These are phyloP conservation scores for Drosophila simulans DNA, from an alignment of 1,140 invertebrate species.

Conservation along the genomic window DNA sequence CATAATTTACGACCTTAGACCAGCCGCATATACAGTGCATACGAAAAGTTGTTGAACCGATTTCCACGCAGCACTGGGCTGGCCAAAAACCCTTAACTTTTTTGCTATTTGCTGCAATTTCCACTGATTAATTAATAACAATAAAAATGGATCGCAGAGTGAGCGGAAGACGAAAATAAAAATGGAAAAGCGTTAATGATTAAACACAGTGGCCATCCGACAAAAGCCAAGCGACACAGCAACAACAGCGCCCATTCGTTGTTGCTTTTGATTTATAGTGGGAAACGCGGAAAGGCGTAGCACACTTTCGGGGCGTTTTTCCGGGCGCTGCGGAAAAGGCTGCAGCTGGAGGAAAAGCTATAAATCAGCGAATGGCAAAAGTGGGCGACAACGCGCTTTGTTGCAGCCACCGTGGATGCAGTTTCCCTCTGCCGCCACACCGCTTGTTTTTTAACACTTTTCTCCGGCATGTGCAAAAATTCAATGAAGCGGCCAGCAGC, in stretches of 20 bases:
- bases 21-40: conserved; percentile 30
- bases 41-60: conserved; percentile 31
- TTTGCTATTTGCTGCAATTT: conserved; percentile 58
- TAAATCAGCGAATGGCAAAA: conserved; percentile 74
- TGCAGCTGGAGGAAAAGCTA: conserved; percentile 52
- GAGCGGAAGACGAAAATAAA: conserved; percentile 2
- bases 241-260: conserved; percentile 56
- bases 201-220: conserved; percentile 62
- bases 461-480: conserved; percentile 72
- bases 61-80: conserved; percentile 17
- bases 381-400: conserved; percentile 57
- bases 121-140: conserved; percentile 81
- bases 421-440: conserved; percentile 12
- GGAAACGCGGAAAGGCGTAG: conserved; percentile 59
- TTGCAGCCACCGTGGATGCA: conserved; percentile 54
- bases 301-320: conserved; percentile 64
- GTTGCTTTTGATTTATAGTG: conserved; percentile 79
- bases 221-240: conserved; percentile 46
- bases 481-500: conserved; percentile 75
- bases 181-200: conserved; percentile 60
- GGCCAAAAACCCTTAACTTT: conserved; percentile 26
- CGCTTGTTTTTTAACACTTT: conserved; percentile 71
- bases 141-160: conserved; percentile 61
- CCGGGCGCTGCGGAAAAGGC: conserved; percentile 36
- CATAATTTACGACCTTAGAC: conserved; percentile 24